Evolutionary conservation across 2,113 vertebrate species (phyloP), one percentile per base, ranked within the genome.

Genomic region (Meriones unguiculatus): DNA sequence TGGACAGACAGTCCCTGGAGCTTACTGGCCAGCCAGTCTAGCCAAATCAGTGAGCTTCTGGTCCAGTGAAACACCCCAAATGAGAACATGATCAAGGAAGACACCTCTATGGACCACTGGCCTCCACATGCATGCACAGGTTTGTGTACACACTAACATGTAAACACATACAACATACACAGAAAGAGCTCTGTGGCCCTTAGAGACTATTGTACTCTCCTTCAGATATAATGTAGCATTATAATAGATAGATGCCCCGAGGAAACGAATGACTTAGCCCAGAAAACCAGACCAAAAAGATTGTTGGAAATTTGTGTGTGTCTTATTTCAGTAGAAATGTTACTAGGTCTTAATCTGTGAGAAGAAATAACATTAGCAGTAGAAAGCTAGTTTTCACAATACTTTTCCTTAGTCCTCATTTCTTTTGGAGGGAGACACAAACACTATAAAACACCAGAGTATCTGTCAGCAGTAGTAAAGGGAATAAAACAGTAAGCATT

Each of bases 251-350:
- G 52, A 89, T 64, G 14, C 28, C 41, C 91, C 76, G 85, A 73
- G 64, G 70, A 84, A 46, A 84, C 32, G 69, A 84, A 65, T 76
- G 52, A 94, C 25, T 90, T 30, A 18, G 32, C 57, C 87, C 38
- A 69, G n/a, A 65, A 94, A 92, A 50, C 17, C 82, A 84, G 89
- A 24, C 32, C 69, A 82, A 73, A 96, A 88, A 57, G 4, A 65
- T 10, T 28, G 20, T 32, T 92, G 77, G 70, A 24, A 70, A 50
- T 89, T 86, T 94, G 76, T 64, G 87, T 86, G 41, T 94, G 67
- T 95, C 80, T 96, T 80, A 93, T 62, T 97, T 96, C 87, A 93
- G 70, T 78, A 87, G 77, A 64, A 95, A 25, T 50, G 54, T 92
- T 92, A 86, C 65, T 88, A 80, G 7, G 62, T 94, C 75, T 96